Evolutionary conservation across 2,797 vertebrate genomes (phyloP), one percentile per base, ranked within the genome.

Genomic region (Pipistrellus pipistrellus): DNA sequence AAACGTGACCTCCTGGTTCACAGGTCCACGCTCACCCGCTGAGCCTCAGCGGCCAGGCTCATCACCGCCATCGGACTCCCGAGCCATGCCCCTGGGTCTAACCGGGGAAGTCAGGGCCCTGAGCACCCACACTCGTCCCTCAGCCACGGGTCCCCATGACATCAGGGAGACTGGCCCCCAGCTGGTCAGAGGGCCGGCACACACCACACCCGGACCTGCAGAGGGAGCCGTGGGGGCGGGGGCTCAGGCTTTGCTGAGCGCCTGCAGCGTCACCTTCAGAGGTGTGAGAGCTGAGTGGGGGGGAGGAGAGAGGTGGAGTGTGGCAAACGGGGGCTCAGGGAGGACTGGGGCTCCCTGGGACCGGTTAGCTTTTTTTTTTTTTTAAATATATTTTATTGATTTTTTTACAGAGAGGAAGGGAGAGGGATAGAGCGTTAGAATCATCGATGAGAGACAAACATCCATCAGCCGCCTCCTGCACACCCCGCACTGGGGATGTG

Each of bases 141-240:
- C 35, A 8, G 46, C 32, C 62, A 44, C 11, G 0, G 12, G 59
- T 59, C 51, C 23, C 69, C 32, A 44, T 12, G 7, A 1, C 53
- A 5, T 11, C 48, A n/a, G 81, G 72, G 84, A 73, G 66, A 44
- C 17, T 8, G 41, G 6, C 25, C 3, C 23, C 48, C 55, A 41
- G 11, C 4, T 2, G 51, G 5, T 41, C 35, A 35, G 17, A 59
- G 66, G 41, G n/a, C 17, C 15, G 17, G 35, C 44, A 0, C 44
- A 21, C 15, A 1, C 41, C 18, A 18, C 32, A 32, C 38, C 30
- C 81, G 12, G 12, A 17, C 23, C 35, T 12, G 20, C 62, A 9
- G 68, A 25, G 53, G 35, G 5, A 17, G 0, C 55, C 38, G 6
- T 0, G 2, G 1, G 3, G 14, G 48, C 15, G 12, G 48, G 48